A percentile compares a stretch with the other conserved stretches of the same genome.
phyloP scores from a whole-genome alignment of 2,888 invertebrate species.

The Hymenopus coronatus region DNA sequence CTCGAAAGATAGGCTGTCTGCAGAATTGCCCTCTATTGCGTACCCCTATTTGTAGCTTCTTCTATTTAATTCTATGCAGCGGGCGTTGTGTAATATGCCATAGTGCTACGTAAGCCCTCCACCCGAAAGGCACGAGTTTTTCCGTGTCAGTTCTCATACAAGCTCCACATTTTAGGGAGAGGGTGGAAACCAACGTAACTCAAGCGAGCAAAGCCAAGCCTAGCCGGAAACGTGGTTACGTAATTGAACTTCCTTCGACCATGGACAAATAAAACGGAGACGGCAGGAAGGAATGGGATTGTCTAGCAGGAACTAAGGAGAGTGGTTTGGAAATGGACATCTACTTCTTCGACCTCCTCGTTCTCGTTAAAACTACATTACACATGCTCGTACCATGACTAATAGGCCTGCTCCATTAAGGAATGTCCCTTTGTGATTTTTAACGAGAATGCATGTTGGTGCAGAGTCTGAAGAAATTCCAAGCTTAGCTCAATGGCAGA shows the following conservation, averaged over 20 bases:
- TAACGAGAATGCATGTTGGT: neutral
- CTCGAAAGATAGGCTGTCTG: neutral
- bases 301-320: neutral
- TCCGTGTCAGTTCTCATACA: neutral
- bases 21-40: neutral
- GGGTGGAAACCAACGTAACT: neutral
- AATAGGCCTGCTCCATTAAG: neutral
- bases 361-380: neutral
- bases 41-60: neutral
- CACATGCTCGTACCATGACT: neutral
- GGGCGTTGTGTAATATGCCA: neutral
- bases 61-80: neutral
- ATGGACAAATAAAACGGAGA: neutral
- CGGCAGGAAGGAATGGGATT: neutral
- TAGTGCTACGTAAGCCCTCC: neutral
- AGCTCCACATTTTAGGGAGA: neutral
- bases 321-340: neutral
- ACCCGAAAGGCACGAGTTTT: neutral
- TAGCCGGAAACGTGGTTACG: neutral
- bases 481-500: neutral
- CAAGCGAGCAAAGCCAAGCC: neutral
- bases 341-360: neutral
- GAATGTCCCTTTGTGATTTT: neutral
- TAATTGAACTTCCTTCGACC: slow-evolving; percentile 9
- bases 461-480: neutral